Base-by-base conservation (phyloP, 1,140 invertebrate species). In the Argopecten irradians region DNA sequence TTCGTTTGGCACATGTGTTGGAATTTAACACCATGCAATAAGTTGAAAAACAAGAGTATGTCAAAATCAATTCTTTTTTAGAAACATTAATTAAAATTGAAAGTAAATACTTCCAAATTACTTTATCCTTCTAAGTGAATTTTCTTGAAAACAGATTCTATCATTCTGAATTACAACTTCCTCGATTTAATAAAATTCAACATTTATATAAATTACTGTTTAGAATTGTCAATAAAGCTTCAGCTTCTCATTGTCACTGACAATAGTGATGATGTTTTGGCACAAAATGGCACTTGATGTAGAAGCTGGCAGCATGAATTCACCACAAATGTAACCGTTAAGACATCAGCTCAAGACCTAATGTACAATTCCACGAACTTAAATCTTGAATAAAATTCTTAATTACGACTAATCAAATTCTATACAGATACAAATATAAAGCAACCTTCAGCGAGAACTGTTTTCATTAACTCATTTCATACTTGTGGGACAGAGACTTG, bases 151-250 rank as follows among this genome's bases (percentile, higher is more conserved):
- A 41, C 7, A 85, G n/a, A 85, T 41, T 35, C 36, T 86, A 82
- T 86, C 82, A 86, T 86, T 86, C n/a, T 34, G 35, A 86, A 19
- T 36, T 86, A 36, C 34, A 34, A 86, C 8, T 82, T 82, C 36
- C 34, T 34, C 86, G 55, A 86, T 86, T 32, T 28, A 36, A 86
- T 82, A 22, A 86, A 86, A 82, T 32, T 82, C 22, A 35, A 86
- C 39, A 85, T 36, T 85, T 39, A n/a, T 85, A 16, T 14, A 28
- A 36, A 43, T 33, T 28, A 85, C 34, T 28, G 84, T 85, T 43
- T 28, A 3, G n/a, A 71, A 28, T 16, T n/a, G 7, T 16, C n/a
- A 71, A 71, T 71, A 71, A 71, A 28, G 28, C 55, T 16, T 5
- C 22, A 28, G 55, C 8, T 71, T 11, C 22, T 71, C n/a, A 28